phyloP scores from a whole-genome alignment of 2,888 invertebrate species.

The Noctua janthina region DNA sequence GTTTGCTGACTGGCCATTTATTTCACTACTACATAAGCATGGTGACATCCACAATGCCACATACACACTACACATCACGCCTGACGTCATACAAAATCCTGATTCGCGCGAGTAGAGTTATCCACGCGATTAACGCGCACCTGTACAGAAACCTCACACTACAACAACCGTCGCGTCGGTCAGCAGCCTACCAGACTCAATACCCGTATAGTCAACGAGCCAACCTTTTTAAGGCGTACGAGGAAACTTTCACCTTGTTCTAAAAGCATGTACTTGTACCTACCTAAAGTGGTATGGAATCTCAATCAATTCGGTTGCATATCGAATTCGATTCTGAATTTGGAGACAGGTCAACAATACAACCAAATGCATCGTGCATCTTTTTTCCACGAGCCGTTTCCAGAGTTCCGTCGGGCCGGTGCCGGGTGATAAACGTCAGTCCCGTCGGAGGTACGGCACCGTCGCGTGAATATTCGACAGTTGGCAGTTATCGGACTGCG shows the following conservation, averaged over 20 bases:
- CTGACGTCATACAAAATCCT: no score
- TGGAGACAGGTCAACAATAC: not conserved
- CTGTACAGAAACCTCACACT: no score
- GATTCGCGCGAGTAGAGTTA: no score
- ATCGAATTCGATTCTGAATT: not conserved
- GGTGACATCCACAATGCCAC: no score
- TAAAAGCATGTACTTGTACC: not conserved
- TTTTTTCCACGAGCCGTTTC: conserved; percentile 6
- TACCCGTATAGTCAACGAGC: no score
- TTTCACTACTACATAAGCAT: not conserved
- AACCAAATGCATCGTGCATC: not conserved
- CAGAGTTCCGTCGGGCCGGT: not conserved
- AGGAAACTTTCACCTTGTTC: not conserved
- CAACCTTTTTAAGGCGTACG: not conserved
- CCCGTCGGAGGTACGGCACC: not conserved
- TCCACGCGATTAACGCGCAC: no score
- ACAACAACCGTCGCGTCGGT: no score
- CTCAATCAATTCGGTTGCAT: not conserved
- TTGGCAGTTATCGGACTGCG: conserved; percentile 26
- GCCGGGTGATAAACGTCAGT: conserved; percentile 34
- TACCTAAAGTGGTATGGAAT: not conserved
- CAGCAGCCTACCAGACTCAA: not conserved
- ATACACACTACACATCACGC: no score
- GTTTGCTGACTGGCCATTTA: not conserved
- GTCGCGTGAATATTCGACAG: conserved; percentile 27